Conservation (phyloP, 2,113 vertebrate species). For the Pyxicephalus adspersus region DNA sequence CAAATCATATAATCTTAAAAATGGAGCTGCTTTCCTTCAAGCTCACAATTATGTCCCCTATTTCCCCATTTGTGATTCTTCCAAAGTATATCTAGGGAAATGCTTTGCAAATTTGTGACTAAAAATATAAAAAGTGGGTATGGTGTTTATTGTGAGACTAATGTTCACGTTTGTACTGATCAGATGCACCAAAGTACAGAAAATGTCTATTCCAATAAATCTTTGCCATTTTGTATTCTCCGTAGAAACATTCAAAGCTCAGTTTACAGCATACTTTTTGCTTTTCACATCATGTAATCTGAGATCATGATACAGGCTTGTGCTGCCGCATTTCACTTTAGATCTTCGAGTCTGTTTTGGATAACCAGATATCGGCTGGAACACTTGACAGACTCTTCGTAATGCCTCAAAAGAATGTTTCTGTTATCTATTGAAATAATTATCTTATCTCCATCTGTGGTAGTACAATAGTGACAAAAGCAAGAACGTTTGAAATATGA, state of each 20-base stretch:
- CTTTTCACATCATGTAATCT: neutral
- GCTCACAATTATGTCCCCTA: no score
- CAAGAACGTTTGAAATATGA: conserved; percentile 26
- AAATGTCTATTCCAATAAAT: no score
- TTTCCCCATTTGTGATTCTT: no score
- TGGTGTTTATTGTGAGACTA: no score
- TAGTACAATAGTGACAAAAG: conserved; percentile 12
- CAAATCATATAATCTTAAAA: no score
- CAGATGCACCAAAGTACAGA: no score
- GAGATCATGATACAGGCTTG: neutral
- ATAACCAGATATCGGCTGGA: conserved; percentile 23
- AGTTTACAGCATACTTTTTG: neutral
- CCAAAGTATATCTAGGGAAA: no score
- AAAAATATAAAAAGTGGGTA: no score
- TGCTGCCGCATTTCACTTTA: neutral
- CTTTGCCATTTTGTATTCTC: neutral
- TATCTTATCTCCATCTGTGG: conserved; percentile 23
- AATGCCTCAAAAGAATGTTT: conserved; percentile 35
- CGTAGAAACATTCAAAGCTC: neutral
- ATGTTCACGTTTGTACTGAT: no score
- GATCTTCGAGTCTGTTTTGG: conserved; percentile 27
- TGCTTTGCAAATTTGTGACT: no score
- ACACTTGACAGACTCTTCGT: conserved; percentile 14
- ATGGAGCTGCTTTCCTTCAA: no score
- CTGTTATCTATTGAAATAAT: conserved; percentile 6